Evolutionary conservation across 35 echinoderm and acorn worm genomes (phyloP), one percentile per base, ranked within the genome.

Genomic region (Chiridota heheva): DNA sequence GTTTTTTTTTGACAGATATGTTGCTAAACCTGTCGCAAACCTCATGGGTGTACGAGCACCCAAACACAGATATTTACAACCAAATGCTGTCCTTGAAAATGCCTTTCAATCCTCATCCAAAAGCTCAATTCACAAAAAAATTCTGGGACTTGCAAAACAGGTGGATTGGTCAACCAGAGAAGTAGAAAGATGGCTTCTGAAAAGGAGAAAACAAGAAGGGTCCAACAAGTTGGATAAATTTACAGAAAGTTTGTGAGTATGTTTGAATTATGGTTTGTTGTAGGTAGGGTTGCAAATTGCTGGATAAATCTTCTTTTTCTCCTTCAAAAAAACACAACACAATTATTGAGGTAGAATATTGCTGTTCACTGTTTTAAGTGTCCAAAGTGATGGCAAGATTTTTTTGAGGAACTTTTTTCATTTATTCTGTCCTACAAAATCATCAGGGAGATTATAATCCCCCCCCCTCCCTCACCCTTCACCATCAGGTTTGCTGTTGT

Each of bases 71-170:
- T 58, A 60, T 35, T 63, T 84, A 4, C 74, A 66, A 41, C 43
- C 62, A 17, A 98, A 92, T 68, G 68, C 83, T n/a, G 85, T 98
- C 34, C 85, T 98, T n/a, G 95, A 98, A 77, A 92, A 91, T 41
- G 85, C 81, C 28, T 92, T 76, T 69, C 81, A 70, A 57, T 79
- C 79, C 2, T 88, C 88, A 33, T 81, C 89, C 0, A 77, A 73
- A 61, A 29, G 46, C 40, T 89, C 95, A 17, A 70, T 80, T 20
- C 46, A 57, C 20, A 91, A 85, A 37, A 55, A 81, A 18, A 44
- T 98, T 32, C 56, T 88, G n/a, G 95, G 95, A 42, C 74, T 98
- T 24, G 72, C 84, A 7, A 98, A 98, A 69, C 95, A 98, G 56
- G 67, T 92, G 8, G 95, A 98, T 74, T 91, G 84, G 89, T 91